These are phyloP conservation scores for Heterochromis multidens DNA, from an alignment of 2,113 vertebrate species.

Conservation along the genomic window DNA sequence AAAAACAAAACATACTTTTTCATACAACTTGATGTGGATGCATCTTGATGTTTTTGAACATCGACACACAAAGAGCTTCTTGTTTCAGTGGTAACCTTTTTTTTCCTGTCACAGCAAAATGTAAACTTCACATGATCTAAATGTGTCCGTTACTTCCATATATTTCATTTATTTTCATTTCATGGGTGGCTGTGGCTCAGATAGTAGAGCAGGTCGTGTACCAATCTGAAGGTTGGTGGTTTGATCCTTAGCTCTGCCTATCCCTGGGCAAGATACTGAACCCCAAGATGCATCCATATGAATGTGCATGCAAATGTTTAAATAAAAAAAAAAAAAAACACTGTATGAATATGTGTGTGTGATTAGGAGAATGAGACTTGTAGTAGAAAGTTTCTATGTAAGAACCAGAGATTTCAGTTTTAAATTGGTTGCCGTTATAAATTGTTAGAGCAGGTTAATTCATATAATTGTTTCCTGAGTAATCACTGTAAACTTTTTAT, in stretches of 20 bases:
- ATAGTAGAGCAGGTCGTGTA: neutral
- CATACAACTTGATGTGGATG: neutral
- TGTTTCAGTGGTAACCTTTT: neutral
- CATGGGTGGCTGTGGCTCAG: neutral
- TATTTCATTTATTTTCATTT: neutral
- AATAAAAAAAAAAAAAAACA: too few relatives aligned
- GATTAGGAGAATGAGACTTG: neutral
- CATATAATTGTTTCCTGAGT: neutral
- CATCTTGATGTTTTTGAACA: neutral
- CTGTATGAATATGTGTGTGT: accelerated
- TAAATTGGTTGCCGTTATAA: neutral
- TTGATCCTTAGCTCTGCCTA: neutral
- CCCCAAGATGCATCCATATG: neutral
- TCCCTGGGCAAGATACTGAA: neutral
- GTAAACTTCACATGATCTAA: neutral
- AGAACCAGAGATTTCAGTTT: neutral
- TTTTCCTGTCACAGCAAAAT: neutral
- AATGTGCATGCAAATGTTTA: too few relatives aligned
- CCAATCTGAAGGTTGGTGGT: neutral
- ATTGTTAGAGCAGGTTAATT: neutral
- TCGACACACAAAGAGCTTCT: neutral
- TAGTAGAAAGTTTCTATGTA: neutral
- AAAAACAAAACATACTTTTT: neutral
- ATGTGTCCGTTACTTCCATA: neutral
- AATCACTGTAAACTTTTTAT: neutral